These are phyloP conservation scores for Eretmochelys imbricata DNA, from an alignment of 2,113 vertebrate species.

Conservation along the genomic window DNA sequence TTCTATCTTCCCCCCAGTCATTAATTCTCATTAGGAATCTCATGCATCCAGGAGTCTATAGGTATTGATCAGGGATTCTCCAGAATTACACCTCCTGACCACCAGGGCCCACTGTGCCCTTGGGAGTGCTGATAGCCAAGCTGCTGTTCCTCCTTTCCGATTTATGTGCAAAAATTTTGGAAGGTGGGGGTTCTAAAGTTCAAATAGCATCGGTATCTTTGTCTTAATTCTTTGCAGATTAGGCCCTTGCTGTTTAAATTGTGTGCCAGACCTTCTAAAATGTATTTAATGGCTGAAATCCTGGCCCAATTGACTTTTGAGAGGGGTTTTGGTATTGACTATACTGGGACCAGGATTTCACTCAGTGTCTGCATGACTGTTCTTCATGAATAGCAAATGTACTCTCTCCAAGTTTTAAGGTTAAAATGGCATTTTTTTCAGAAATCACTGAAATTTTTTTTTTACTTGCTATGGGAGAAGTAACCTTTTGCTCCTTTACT, in stretches of 20 bases:
- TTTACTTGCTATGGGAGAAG: neutral
- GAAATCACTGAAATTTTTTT: neutral
- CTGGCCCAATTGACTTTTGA: neutral
- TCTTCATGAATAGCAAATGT: neutral
- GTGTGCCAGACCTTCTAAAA: neutral
- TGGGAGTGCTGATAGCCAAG: neutral
- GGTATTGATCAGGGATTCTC: neutral
- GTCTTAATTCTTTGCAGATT: neutral
- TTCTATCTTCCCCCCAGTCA: neutral
- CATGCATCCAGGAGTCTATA: neutral
- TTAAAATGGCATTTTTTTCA: neutral
- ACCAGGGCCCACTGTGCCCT: neutral
- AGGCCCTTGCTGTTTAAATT: neutral
- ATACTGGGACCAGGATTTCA: neutral
- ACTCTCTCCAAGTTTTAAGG: neutral
- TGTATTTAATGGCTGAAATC: neutral
- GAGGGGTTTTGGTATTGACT: neutral
- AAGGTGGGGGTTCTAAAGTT: neutral
- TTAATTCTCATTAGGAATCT: neutral
- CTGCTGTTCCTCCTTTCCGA: neutral
- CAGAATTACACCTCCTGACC: neutral
- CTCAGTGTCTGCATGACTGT: neutral
- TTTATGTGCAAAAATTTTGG: neutral
- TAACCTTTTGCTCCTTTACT: neutral
- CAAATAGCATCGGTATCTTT: neutral